These are phyloP conservation scores for Bergia sp. DNA, from an alignment of 92 coral and sea anemone species.

Conservation along the genomic window DNA sequence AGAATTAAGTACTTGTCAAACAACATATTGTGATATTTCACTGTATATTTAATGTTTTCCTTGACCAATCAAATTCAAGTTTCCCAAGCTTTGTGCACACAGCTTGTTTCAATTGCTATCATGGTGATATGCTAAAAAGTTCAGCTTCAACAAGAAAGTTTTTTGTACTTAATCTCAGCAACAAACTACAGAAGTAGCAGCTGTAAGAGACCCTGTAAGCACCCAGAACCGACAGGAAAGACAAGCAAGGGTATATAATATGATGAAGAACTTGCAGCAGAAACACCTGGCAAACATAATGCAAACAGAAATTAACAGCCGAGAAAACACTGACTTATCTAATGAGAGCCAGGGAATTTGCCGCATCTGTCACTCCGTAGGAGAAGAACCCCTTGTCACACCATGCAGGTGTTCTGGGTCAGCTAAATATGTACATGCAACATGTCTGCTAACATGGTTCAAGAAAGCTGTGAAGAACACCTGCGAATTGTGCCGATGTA, in stretches of 20 bases:
- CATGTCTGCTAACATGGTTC: constrained; percentile 90
- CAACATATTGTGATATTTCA: too few species aligned
- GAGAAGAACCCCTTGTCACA: constrained; percentile 86
- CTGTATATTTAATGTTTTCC: too few species aligned
- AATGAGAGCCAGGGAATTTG: constrained; percentile 80
- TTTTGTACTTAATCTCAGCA: constrained; percentile 7
- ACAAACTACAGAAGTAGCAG: constrained; percentile 43
- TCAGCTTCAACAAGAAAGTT: not conserved
- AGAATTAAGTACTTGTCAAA: too few species aligned
- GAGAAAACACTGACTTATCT: constrained; percentile 65
- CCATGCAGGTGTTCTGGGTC: constrained; percentile 93
- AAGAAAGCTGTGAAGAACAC: constrained; percentile 89
- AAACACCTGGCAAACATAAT: constrained; percentile 73
- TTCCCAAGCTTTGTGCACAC: too few species aligned
- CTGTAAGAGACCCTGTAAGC: constrained; percentile 17
- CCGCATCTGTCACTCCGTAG: constrained; percentile 88
- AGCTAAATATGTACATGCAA: constrained; percentile 87
- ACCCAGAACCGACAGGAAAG: constrained; percentile 69
- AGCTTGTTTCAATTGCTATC: not conserved
- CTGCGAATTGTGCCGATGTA: constrained; percentile 89
- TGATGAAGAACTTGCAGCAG: constrained; percentile 92
- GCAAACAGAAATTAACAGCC: constrained; percentile 73
- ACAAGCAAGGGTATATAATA: constrained; percentile 77
- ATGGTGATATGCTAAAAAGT: not conserved
- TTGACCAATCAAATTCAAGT: too few species aligned